Evolutionary conservation across 2,888 invertebrate species (phyloP).

Genomic region (Cerastis rubricosa): DNA sequence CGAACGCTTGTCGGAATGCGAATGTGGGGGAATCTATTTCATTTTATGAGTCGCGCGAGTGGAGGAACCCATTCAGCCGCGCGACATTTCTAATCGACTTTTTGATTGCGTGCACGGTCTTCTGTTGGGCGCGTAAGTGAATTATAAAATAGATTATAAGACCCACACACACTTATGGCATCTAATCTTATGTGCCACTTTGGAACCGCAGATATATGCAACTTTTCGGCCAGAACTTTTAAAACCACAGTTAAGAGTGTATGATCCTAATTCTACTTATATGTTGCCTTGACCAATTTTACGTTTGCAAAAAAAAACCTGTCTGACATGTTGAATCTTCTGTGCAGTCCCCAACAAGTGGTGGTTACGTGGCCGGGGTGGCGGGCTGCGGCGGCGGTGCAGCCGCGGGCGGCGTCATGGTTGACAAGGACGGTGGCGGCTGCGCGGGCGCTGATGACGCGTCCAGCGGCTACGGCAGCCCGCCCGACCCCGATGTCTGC

Average conservation of each 20-base stretch:
- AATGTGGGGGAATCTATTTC: constrained; percentile 91
- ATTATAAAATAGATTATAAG: constrained; percentile 60
- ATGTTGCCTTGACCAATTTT: too few species aligned
- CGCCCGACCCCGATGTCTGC: constrained; percentile 92
- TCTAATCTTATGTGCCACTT: constrained; percentile 61
- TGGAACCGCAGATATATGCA: neutral
- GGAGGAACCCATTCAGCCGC: constrained; percentile 88
- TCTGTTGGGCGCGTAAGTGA: constrained; percentile 76
- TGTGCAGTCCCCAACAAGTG: constrained; percentile 85
- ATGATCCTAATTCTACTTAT: too few species aligned
- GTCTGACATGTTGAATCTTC: constrained; percentile 17
- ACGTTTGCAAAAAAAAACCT: neutral
- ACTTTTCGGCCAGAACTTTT: neutral
- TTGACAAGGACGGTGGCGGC: constrained; percentile 85
- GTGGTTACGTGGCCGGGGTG: constrained; percentile 81
- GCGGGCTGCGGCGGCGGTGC: constrained; percentile 79
- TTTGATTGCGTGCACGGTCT: constrained; percentile 88
- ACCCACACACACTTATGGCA: constrained; percentile 58
- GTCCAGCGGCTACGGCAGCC: constrained; percentile 95
- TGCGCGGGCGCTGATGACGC: constrained; percentile 92
- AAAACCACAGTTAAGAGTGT: neutral
- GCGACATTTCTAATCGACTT: constrained; percentile 91
- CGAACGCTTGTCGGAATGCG: constrained; percentile 91
- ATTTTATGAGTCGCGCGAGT: constrained; percentile 90
- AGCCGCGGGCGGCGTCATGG: constrained; percentile 75